Conservation (phyloP, 1,140 invertebrate genomes). For the Tetraneura akinire region DNA sequence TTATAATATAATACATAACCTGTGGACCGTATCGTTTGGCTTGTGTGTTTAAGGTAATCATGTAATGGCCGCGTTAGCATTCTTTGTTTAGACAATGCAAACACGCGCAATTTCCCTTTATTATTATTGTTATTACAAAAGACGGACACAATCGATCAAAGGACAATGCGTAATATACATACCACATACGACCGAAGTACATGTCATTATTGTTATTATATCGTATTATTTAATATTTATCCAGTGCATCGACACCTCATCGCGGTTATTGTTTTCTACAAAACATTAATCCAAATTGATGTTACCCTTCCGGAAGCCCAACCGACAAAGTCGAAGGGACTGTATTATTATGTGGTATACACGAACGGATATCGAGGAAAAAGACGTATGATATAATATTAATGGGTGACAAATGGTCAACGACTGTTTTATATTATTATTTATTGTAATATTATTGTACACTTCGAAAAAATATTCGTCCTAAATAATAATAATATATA, state of each 20-base stretch:
- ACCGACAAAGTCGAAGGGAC: neutral
- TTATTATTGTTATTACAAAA: conserved; percentile 46
- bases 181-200: too few relatives aligned
- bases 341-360: neutral
- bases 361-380: neutral
- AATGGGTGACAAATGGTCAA: too few relatives aligned
- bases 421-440: too few relatives aligned
- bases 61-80: conserved; percentile 36
- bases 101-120: conserved; percentile 45
- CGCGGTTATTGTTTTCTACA: neutral
- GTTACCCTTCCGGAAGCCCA: conserved; percentile 1
- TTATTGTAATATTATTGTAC: too few relatives aligned
- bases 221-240: conserved; percentile 48
- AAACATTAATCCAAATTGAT: conserved; percentile 45
- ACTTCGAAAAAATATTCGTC: too few relatives aligned
- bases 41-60: conserved; percentile 52
- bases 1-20: conserved; percentile 46
- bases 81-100: conserved; percentile 36
- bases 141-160: conserved; percentile 47
- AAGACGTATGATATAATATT: too few relatives aligned
- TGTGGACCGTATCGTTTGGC: conserved; percentile 48
- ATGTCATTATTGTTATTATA: conserved; percentile 46
- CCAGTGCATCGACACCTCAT: conserved; percentile 33
- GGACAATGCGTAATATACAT: conserved; percentile 12
- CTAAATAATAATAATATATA: too few relatives aligned